Conservation (phyloP, 2,797 vertebrate genomes). For the Odontamblyopus rebecca region DNA sequence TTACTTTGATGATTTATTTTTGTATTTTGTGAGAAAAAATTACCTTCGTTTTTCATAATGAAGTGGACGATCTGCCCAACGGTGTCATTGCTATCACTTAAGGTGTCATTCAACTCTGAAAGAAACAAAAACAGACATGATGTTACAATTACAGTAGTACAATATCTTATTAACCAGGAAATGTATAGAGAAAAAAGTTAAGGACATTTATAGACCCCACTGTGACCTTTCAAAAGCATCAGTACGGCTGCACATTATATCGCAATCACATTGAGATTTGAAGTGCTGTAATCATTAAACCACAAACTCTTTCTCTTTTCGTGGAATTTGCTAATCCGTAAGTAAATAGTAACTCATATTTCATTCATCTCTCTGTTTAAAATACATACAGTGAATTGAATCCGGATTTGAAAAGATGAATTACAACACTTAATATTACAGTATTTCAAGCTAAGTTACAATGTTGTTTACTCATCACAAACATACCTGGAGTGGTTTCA, state of each 20-base stretch:
- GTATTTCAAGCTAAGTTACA: too few species aligned
- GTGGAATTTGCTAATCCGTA: neutral
- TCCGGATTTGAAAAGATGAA: neutral
- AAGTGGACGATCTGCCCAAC: conserved; percentile 90
- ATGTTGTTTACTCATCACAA: too few species aligned
- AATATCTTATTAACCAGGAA: neutral
- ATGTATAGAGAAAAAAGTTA: neutral
- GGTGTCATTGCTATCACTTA: conserved; percentile 88
- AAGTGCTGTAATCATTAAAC: neutral
- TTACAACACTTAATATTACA: neutral
- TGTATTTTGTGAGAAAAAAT: neutral
- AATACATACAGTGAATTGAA: neutral
- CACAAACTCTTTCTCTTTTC: too few species aligned
- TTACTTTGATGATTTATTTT: too few species aligned
- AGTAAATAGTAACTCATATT: neutral
- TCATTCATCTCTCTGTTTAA: neutral
- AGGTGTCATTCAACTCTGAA: conserved; percentile 87
- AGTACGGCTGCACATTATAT: neutral
- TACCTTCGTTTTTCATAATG: conserved; percentile 99
- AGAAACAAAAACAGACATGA: conserved; percentile 13
- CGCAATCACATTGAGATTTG: neutral
- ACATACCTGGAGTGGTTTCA: too few species aligned
- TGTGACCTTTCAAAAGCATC: neutral
- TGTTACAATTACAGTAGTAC: neutral
- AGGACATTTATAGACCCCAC: neutral